Base-by-base conservation (phyloP, 2,113 vertebrate genomes). In the Vidua macroura region DNA sequence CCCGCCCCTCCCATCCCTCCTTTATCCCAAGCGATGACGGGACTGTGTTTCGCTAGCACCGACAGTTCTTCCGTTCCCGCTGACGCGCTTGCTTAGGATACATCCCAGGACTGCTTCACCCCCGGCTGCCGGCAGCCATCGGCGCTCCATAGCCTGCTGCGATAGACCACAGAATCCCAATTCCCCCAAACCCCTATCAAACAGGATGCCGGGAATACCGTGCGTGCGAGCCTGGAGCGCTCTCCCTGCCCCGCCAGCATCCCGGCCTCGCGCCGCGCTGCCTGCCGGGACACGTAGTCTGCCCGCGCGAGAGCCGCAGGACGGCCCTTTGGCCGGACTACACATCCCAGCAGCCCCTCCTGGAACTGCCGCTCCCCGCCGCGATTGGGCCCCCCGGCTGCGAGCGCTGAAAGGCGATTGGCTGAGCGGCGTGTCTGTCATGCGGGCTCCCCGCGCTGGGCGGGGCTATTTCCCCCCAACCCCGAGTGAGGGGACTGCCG, bases 231-330 rank as follows among this genome's bases (percentile, higher is more conserved):
- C 43, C 7, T 2, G 6, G 0, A 10, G 5, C 8, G 4, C 44
- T 0, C 28, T 1, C 25, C 4, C 37, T 9, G 2, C 28, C 56
- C 7, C 4, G 2, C 13, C 52, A 5, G 52, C 37, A 27, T 16
- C 37, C 44, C 0, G 21, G 11, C 51, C 12, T 0, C 28, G 44
- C 33, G 10, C 33, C 52, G 77, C 88, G 7, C n/a, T 68, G 52
- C 75, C 82, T 55, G 51, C 46, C 28, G 90, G 92, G 80, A 91
- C 15, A 1, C 7, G 58, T 87, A 90, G 86, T 86, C 51, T 39
- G 10, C 4, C 2, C 1, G 9, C 1, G 1, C 2, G 2, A 6
- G 3, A 3, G 1, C 33, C 7, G 0, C 19, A 0, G 13, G 2
- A 1, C 16, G 4, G 4, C 31, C 24, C 23, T 11, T 7, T 7